Base-by-base conservation (phyloP, 2,888 invertebrate genomes). In the Hemicrepidius hirtus region DNA sequence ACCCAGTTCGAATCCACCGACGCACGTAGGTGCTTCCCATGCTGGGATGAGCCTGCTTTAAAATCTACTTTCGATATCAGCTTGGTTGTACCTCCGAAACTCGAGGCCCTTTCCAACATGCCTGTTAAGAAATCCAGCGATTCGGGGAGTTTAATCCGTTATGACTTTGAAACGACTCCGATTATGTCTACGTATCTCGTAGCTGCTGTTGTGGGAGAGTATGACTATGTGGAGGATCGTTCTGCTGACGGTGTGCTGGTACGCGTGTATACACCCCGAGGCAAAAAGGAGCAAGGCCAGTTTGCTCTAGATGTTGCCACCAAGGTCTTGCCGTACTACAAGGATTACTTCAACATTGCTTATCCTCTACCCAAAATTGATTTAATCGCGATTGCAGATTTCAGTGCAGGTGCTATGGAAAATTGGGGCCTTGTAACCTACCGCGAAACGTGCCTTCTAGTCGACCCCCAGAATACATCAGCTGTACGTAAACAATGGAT, bases 321-420 rank as follows among this genome's bases (percentile, higher is more conserved):
- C 2, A 94, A 94, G 87, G 95, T 96, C 13, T 87, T 99, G 68
- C 96, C 97, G 0, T 99, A 95, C 84, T 98, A 97, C 87, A 95
- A 96, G 81, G 92, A 95, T 62, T 98, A 98, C 86, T 98, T 98
- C 86, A 92, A 94, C 76, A 95, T 98, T 81, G 94, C 96, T 0
- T 98, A 98, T 88, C 97, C 97, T 0, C 87, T 99, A 75, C 97
- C 97, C 21, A 99, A 99, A 86, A 94, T 98, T 86, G 98, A 99
- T 87, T 89, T 98, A 69, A 96, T 99, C 81, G 97, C 98, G 13
- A 95, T 99, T 83, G 94, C 97, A 7, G 98, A 98, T 85, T 98
- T 98, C 85, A 93, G 95, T 65, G 94, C 95, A 75, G 97, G 96
- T 79, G 97, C 98, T 67, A 98, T 98, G 98, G 98, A 98, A 87